These are phyloP conservation scores for Venusia cambrica DNA, from an alignment of 2,888 invertebrate genomes.

Conservation along the genomic window DNA sequence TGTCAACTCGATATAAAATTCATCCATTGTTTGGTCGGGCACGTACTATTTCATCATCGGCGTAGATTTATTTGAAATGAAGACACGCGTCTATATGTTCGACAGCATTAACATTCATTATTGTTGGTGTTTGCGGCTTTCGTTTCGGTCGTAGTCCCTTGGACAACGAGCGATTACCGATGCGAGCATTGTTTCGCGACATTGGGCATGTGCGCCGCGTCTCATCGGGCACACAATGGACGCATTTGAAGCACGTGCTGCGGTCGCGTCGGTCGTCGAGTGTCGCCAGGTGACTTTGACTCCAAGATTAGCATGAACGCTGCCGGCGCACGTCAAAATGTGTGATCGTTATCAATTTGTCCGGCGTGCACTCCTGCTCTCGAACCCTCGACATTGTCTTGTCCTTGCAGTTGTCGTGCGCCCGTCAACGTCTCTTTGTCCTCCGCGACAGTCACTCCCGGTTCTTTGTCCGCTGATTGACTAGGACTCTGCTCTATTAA, in stretches of 20 bases:
- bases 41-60: constrained; percentile 63
- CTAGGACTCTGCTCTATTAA: constrained; percentile 54
- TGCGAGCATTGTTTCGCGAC: constrained; percentile 68
- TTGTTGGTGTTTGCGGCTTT: constrained; percentile 57
- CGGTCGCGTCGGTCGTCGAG: constrained; percentile 62
- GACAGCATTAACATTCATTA: constrained; percentile 59
- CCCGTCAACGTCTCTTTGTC: constrained; percentile 54
- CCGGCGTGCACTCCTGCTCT: constrained; percentile 46
- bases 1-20: constrained; percentile 50
- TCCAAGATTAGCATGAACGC: constrained; percentile 65
- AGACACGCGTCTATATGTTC: constrained; percentile 58
- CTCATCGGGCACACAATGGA: constrained; percentile 72
- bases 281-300: constrained; percentile 62
- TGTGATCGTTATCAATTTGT: constrained; percentile 72
- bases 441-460: constrained; percentile 45
- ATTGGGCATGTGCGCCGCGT: constrained; percentile 73
- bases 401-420: constrained; percentile 57
- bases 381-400: constrained; percentile 62
- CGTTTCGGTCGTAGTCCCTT: constrained; percentile 55
- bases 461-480: constrained; percentile 61
- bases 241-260: constrained; percentile 72
- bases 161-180: constrained; percentile 64
- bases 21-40: constrained; percentile 54
- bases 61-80: constrained; percentile 56
- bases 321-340: constrained; percentile 34